Conservation (phyloP, 1,140 invertebrate species). For the Drosophila neocordata region DNA sequence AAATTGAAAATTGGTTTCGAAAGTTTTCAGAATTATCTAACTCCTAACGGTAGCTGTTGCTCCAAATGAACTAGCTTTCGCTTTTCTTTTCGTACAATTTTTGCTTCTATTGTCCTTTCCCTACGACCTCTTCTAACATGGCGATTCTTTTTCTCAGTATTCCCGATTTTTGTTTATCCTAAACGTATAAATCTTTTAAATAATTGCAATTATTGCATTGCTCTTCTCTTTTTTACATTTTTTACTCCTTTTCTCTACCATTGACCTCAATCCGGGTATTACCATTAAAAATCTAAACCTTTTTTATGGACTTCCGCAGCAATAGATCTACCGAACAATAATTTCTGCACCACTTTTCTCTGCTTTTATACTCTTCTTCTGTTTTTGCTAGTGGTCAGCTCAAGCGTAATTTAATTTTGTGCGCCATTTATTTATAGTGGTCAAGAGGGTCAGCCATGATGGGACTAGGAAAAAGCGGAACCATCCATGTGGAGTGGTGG, state of each 20-base stretch:
- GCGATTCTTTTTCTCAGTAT: too few relatives aligned
- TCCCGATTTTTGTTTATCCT: too few relatives aligned
- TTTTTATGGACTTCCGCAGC: slow-evolving; percentile 73
- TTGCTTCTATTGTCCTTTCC: too few relatives aligned
- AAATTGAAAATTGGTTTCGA: slow-evolving; percentile 5
- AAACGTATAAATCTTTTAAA: too few relatives aligned
- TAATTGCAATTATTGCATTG: background rate
- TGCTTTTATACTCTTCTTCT: background rate
- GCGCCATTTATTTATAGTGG: slow-evolving; percentile 76
- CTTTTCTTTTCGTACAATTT: slow-evolving; percentile 6
- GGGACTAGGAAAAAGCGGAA: background rate
- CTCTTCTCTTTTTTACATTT: background rate
- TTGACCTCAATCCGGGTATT: slow-evolving; percentile 2
- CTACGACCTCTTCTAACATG: too few relatives aligned
- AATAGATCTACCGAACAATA: slow-evolving; percentile 70
- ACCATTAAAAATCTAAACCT: slow-evolving; percentile 14
- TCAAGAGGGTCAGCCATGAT: slow-evolving; percentile 38
- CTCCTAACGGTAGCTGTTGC: background rate
- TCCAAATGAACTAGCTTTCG: background rate
- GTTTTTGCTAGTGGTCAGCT: slow-evolving; percentile 38
- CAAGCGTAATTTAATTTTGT: slow-evolving; percentile 76
- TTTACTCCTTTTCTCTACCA: background rate
- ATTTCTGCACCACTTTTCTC: slow-evolving; percentile 13
- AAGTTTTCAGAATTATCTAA: background rate
- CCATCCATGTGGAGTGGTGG: too few relatives aligned